Conservation (phyloP, 2,888 invertebrate species). For the Pheosia gnoma region DNA sequence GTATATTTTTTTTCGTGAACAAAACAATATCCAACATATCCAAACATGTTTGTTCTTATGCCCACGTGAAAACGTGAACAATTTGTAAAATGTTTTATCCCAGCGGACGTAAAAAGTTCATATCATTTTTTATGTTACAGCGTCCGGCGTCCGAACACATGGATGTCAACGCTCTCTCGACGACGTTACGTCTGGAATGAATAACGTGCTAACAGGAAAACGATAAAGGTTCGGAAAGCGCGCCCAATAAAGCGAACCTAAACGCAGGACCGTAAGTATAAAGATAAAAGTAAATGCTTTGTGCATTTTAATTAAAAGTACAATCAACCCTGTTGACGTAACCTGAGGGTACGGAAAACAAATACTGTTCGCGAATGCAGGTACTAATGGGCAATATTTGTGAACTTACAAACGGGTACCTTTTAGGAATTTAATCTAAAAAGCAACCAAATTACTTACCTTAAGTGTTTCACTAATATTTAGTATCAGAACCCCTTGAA, state of each 20-base stretch:
- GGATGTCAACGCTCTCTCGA: conserved; percentile 27
- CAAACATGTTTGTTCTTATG: neutral
- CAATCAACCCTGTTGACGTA: conserved; percentile 17
- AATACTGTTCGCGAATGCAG: conserved; percentile 36
- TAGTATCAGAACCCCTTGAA: neutral
- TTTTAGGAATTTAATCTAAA: conserved; percentile 7
- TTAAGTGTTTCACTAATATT: neutral
- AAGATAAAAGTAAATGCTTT: conserved; percentile 42
- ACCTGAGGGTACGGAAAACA: conserved; percentile 35
- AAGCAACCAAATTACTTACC: neutral
- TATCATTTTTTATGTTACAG: conserved; percentile 27
- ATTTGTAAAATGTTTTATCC: conserved; percentile 19
- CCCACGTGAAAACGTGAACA: conserved; percentile 11
- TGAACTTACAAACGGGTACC: conserved; percentile 10
- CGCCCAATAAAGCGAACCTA: conserved; percentile 23
- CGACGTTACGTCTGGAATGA: conserved; percentile 31
- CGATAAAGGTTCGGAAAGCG: conserved; percentile 29
- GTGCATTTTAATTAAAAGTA: conserved; percentile 43
- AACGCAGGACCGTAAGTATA: conserved; percentile 30
- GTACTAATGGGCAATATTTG: conserved; percentile 28
- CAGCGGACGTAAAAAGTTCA: conserved; percentile 24
- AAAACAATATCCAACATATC: neutral
- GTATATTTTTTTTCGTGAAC: too few relatives aligned
- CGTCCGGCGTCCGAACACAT: conserved; percentile 13
- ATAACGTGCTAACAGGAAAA: conserved; percentile 35